Evolutionary conservation across 2,113 vertebrate species (phyloP), one percentile per base, ranked within the genome.

Genomic region (Chaenocephalus aceratus): DNA sequence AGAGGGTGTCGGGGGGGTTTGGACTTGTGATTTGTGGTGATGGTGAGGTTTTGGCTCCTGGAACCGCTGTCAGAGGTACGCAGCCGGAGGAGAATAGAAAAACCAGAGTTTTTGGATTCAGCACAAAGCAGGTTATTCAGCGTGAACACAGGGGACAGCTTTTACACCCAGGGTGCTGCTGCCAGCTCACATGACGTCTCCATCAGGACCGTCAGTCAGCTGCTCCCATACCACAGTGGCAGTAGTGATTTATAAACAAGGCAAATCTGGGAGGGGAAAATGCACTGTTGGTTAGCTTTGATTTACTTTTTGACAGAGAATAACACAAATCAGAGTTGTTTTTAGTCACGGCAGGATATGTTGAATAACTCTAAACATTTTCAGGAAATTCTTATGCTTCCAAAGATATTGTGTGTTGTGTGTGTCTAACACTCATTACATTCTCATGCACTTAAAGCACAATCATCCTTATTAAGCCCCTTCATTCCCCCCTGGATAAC

Each of bases 161-260:
- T 90, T 89, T 72, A 78, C 68, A 45, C 65, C 62, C 79, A 65
- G 85, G 63, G 79, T 26, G 48, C 70, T 10, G 21, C 78, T 74
- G 89, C 88, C 90, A 85, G 83, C 58, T 85, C 88, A 69, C 72
- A 78, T 76, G 67, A 88, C 63, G n/a, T 57, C 84, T 87, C 75
- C 84, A 82, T 88, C 75, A 30, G 49, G 56, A 61, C 60, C 16
- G 65, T 74, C 82, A 65, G 60, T 78, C 62, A 63, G 36, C 8
- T 56, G 74, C 62, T 74, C 72, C 75, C 54, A 69, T 26, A 36
- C 48, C 62, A 49, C 26, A 53, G 9, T 63, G 68, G 23, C 63
- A 56, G 62, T 48, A 15, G 11, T 59, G 48, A 41, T 67, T 61
- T 68, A 58, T 48, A 34, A 80, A 66, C 34, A 44, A 23, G 30